Conservation (phyloP, 2,888 invertebrate genomes). For the Anthrax anthrax region DNA sequence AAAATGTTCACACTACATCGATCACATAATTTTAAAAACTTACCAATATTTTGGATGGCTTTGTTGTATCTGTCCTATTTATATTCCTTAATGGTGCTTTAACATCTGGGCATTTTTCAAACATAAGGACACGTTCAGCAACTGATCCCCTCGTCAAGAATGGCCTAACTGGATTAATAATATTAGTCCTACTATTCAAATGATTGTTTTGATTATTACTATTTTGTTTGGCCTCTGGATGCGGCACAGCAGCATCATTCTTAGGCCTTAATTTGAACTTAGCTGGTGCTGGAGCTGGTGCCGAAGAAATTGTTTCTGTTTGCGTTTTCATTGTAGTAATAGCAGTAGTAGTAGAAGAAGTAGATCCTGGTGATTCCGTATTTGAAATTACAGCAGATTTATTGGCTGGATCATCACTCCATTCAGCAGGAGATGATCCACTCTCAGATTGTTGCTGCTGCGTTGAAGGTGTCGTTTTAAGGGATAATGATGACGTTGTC, state of each 20-base stretch:
- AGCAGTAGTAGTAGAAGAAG: slow-evolving; percentile 16
- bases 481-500: slow-evolving; percentile 3
- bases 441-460: slow-evolving; percentile 1
- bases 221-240: slow-evolving; percentile 38
- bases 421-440: slow-evolving; percentile 18
- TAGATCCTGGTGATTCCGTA: slow-evolving; percentile 12
- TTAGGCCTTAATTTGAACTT: slow-evolving; percentile 34
- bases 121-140: slow-evolving; percentile 78
- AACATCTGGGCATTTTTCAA: slow-evolving; percentile 75
- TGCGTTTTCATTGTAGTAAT: slow-evolving; percentile 11
- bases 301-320: slow-evolving; percentile 15
- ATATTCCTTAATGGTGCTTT: slow-evolving; percentile 30
- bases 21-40: slow-evolving; percentile 19
- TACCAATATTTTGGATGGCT: slow-evolving; percentile 36
- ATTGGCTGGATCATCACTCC: slow-evolving; percentile 20
- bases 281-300: slow-evolving; percentile 34
- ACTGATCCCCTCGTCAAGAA: slow-evolving; percentile 81
- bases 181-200: slow-evolving; percentile 28
- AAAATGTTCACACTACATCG: too few species aligned
- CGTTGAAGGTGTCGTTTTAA: not conserved
- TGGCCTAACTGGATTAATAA: slow-evolving; percentile 58
- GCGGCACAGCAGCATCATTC: slow-evolving; percentile 39
- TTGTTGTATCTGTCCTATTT: slow-evolving; percentile 5
- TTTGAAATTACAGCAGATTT: slow-evolving; percentile 9
- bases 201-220: slow-evolving; percentile 28